Evolutionary conservation across 2,797 vertebrate species (phyloP), one percentile per base, ranked within the genome.

Genomic region (Atherinosoma microstoma): DNA sequence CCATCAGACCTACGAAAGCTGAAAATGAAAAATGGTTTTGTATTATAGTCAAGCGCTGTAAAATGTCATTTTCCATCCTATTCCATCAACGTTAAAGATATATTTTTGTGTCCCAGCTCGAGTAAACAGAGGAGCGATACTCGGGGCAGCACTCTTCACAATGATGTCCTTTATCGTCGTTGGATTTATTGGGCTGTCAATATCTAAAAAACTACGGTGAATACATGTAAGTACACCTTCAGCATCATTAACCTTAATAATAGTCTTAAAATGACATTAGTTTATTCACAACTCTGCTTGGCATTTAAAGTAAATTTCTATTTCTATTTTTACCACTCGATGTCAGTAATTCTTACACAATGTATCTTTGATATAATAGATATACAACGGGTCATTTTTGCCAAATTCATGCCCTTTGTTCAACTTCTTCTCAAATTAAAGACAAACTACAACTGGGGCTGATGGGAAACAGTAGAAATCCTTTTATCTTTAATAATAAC

Each of bases 181-280:
- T 3, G 88, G 85, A 64, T 84, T 81, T 61, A 34, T 86, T 61
- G 80, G 76, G 54, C 80, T 6, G 6, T 51, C 61, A 2, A 10
- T 89, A 30, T 67, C 69, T 27, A 83, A 70, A 70, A 87, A 87
- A 64, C 77, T 90, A 47, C 82, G 56, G 51, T 85, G 84, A 88
- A 74, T 64, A 10, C 30, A 38, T 24, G 53, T 56, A 29, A 56
- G 53, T 56, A 15, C 16, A 45, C 32, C 60, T 30, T 27, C 16
- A n/a, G 1, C 60, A 60, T 47, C 8, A 8, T 16, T 9, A 47
- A 47, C 20, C 20, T 8, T 47, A 9, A 47, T 47, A 20, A n/a
- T 20, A 20, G 20, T 47, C 6, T 47, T 47, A 47, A 47, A 47
- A 47, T 47, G 20, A n/a, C 7, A 2, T 47, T 3, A 47, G 24